Percentiles rank a stretch among this genome's conserved stretches.
phyloP scores from a whole-genome alignment of 2,888 invertebrate species.

The Celastrina argiolus region DNA sequence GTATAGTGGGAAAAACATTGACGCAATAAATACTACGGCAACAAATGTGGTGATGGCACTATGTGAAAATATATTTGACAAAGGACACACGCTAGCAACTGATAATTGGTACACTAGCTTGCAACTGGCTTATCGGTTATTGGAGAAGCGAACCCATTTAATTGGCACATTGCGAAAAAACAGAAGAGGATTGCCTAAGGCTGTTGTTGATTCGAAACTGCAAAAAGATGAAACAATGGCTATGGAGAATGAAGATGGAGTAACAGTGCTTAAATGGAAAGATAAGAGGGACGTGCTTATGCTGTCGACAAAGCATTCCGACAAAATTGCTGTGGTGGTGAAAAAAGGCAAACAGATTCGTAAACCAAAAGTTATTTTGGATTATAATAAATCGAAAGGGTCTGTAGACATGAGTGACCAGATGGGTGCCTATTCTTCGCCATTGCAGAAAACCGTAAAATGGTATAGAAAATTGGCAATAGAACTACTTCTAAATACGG shows the following conservation, averaged over 20 bases:
- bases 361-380: slow-evolving; percentile 38
- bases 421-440: slow-evolving; percentile 40
- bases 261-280: slow-evolving; percentile 40
- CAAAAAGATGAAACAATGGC: slow-evolving; percentile 37
- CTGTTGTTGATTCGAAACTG: slow-evolving; percentile 41
- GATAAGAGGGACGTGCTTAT: slow-evolving; percentile 36
- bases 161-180: slow-evolving; percentile 45
- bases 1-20: slow-evolving; percentile 42
- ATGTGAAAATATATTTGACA: slow-evolving; percentile 37
- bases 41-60: slow-evolving; percentile 39
- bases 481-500: slow-evolving; percentile 41
- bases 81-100: slow-evolving; percentile 40
- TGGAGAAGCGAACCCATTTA: slow-evolving; percentile 42
- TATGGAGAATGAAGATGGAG: slow-evolving; percentile 40
- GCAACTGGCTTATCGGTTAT: slow-evolving; percentile 39
- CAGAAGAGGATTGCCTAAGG: slow-evolving; percentile 40
- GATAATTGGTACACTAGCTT: slow-evolving; percentile 46
- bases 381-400: slow-evolving; percentile 43
- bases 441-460: slow-evolving; percentile 44
- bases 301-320: slow-evolving; percentile 45
- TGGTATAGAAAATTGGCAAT: slow-evolving; percentile 48
- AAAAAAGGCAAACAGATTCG: slow-evolving; percentile 35
- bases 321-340: slow-evolving; percentile 29
- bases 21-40: slow-evolving; percentile 38
- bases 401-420: slow-evolving; percentile 46